Evolutionary conservation across 2,888 invertebrate species (phyloP).

Genomic region (Hypercompe scribonia): DNA sequence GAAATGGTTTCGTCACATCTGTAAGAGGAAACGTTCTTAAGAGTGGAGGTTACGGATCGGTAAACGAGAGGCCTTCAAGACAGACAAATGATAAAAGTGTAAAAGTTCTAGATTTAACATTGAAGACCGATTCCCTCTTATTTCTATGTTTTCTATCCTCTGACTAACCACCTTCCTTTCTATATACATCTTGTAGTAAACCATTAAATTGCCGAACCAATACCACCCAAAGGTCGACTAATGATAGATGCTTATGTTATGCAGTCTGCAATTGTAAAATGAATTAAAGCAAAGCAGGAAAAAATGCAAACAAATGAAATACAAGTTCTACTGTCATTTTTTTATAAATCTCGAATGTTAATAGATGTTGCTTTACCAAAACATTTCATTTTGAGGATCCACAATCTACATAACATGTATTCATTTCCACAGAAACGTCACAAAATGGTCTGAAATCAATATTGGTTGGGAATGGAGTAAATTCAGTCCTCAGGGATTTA

Average conservation of each 20-base stretch:
- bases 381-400: constrained; percentile 1
- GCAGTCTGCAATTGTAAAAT: background rate
- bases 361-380: constrained; percentile 7
- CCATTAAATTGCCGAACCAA: no score
- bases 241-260: background rate
- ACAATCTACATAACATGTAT: constrained; percentile 20
- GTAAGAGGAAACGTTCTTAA: background rate
- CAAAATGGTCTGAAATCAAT: constrained; percentile 42
- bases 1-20: background rate
- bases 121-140: no score
- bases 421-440: constrained; percentile 27
- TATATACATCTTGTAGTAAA: no score
- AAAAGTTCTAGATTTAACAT: background rate
- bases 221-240: background rate
- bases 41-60: background rate
- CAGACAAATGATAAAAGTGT: background rate
- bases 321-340: background rate
- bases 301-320: no score
- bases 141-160: no score
- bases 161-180: no score
- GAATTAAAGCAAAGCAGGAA: background rate
- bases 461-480: constrained; percentile 40
- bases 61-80: background rate
- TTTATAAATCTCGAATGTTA: background rate
- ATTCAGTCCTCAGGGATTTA: constrained; percentile 51